Percentiles rank a stretch among this genome's conserved stretches.
Evolutionary conservation across 2,888 invertebrate genomes (phyloP).

Genomic region (Leptinotarsa peninsularis): DNA sequence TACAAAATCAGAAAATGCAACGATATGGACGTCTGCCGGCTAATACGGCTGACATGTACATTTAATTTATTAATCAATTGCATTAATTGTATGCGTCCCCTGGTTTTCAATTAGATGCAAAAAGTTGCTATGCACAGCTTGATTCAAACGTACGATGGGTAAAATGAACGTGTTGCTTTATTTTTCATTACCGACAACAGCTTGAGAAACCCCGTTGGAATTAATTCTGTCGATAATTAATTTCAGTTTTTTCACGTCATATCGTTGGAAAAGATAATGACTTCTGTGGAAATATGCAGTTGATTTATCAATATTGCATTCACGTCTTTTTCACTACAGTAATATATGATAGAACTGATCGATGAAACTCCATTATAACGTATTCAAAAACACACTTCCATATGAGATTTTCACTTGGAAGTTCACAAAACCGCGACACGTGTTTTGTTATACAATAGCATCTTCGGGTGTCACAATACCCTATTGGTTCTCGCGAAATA

Average conservation of each 20-base stretch:
- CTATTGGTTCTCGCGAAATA: too few species aligned
- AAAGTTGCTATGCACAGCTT: constrained; percentile 21
- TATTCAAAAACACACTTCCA: too few species aligned
- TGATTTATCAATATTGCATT: too few species aligned
- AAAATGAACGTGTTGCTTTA: constrained; percentile 13
- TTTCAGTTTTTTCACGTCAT: background rate
- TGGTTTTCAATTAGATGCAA: constrained; percentile 25
- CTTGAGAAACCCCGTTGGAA: background rate
- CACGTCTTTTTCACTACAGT: too few species aligned
- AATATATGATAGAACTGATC: too few species aligned
- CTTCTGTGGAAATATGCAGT: too few species aligned
- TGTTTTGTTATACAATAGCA: too few species aligned
- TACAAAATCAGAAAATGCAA: constrained; percentile 9
- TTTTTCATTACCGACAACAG: constrained; percentile 5
- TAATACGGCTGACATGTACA: constrained; percentile 23
- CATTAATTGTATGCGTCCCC: constrained; percentile 25
- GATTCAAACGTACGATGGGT: constrained; percentile 5
- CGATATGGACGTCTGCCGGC: constrained; percentile 8
- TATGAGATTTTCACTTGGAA: too few species aligned
- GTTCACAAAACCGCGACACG: too few species aligned
- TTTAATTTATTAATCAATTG: constrained; percentile 21
- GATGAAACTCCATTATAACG: too few species aligned
- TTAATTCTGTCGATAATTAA: background rate
- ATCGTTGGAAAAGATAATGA: too few species aligned
- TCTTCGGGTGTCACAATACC: too few species aligned